phyloP scores from a whole-genome alignment of 2,888 invertebrate species.

The Drosophila stalkeri region DNA sequence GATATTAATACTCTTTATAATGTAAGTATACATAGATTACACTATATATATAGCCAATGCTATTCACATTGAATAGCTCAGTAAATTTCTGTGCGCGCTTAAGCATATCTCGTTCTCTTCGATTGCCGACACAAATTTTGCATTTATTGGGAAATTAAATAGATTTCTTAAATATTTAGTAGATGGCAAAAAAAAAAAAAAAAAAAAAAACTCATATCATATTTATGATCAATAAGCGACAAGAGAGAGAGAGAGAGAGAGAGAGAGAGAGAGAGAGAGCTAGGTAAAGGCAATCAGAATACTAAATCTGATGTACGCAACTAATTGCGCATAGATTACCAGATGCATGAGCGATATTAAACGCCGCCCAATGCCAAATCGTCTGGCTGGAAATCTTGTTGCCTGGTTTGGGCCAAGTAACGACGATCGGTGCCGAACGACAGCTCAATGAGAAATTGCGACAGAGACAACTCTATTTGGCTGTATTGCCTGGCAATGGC shows the following conservation, averaged over 20 bases:
- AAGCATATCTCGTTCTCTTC: slow-evolving; percentile 18
- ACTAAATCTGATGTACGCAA: slow-evolving; percentile 81
- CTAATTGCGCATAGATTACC: slow-evolving; percentile 82
- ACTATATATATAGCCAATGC: not conserved
- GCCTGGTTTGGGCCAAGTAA: slow-evolving; percentile 6
- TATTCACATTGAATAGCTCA: not conserved
- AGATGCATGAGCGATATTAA: slow-evolving; percentile 81
- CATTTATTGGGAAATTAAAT: slow-evolving; percentile 58
- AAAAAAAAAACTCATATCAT: slow-evolving; percentile 56
- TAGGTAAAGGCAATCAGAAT: slow-evolving; percentile 74
- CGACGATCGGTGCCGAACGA: slow-evolving; percentile 52
- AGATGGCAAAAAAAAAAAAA: slow-evolving; percentile 33
- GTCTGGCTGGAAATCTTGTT: not conserved
- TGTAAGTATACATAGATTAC: not conserved
- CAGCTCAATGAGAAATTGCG: slow-evolving; percentile 82
- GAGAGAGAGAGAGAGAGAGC: not conserved
- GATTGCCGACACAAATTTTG: slow-evolving; percentile 45
- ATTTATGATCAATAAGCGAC: slow-evolving; percentile 64
- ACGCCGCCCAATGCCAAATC: slow-evolving; percentile 70
- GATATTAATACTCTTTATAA: not conserved
- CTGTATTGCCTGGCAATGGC: slow-evolving; percentile 28
- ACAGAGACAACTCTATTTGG: slow-evolving; percentile 82
- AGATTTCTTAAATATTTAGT: slow-evolving; percentile 55
- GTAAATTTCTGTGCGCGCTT: not conserved
- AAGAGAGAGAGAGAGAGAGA: not conserved